Evolutionary conservation across 2,113 vertebrate species (phyloP).

Genomic region (Oncorhynchus masou): DNA sequence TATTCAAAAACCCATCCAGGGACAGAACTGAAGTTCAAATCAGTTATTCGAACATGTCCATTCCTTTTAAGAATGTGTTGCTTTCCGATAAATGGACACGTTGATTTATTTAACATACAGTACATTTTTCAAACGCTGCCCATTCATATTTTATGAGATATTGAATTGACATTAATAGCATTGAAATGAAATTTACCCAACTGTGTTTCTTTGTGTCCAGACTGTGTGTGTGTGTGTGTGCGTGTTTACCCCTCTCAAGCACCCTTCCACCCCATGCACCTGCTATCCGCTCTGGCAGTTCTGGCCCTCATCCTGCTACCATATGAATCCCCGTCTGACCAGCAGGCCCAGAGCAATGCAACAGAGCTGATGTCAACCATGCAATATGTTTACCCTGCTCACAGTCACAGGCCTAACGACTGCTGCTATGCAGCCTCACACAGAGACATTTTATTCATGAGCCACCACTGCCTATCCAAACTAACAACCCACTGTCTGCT

Average conservation of each 20-base stretch:
- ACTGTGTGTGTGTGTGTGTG: neutral
- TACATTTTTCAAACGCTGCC: too few species aligned
- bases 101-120: too few species aligned
- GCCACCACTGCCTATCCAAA: neutral
- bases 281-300: neutral
- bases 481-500: too few species aligned
- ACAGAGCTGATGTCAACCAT: neutral
- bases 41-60: too few species aligned
- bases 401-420: neutral
- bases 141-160: too few species aligned
- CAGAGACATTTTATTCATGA: neutral
- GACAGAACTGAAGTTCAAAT: too few species aligned
- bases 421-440: neutral
- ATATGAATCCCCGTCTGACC: neutral
- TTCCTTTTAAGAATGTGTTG: too few species aligned
- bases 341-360: neutral
- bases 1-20: too few species aligned
- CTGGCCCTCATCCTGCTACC: neutral
- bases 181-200: too few species aligned
- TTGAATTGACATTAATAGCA: too few species aligned
- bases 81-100: too few species aligned
- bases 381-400: neutral
- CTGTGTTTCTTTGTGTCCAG: too few species aligned
- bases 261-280: neutral
- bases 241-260: neutral